These are phyloP conservation scores for Tapirus terrestris DNA, from an alignment of 2,113 vertebrate genomes.

Conservation along the genomic window DNA sequence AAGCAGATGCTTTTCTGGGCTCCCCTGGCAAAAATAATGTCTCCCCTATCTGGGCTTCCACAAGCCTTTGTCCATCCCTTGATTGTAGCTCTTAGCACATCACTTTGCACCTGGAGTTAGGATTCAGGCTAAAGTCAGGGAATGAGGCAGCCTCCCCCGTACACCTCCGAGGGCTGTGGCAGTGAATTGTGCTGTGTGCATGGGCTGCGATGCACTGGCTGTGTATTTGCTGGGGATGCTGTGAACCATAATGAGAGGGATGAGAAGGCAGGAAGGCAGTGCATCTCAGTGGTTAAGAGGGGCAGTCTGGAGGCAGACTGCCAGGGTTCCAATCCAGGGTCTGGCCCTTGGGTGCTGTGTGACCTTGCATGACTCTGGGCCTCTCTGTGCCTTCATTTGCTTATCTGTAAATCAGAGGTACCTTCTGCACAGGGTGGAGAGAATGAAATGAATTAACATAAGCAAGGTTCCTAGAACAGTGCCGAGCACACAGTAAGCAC, in stretches of 20 bases:
- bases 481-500: neutral
- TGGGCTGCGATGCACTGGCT: accelerated
- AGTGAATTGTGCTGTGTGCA: neutral
- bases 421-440: neutral
- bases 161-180: neutral
- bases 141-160: accelerated
- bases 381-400: neutral
- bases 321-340: neutral
- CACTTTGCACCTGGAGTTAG: neutral
- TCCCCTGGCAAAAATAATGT: neutral
- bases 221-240: neutral
- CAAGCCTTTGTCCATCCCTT: neutral
- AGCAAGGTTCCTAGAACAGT: neutral
- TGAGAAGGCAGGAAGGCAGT: neutral
- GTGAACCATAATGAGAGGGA: neutral
- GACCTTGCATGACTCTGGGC: neutral
- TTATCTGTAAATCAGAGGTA: neutral
- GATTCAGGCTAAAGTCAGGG: neutral
- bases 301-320: neutral
- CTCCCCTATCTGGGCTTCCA: neutral
- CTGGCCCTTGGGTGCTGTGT: neutral
- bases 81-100: accelerated
- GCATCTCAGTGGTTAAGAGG: too few species aligned
- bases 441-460: neutral
- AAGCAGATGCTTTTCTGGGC: neutral